Base-by-base conservation (phyloP, 2,113 vertebrate species). In the Triplophysa dalaica region DNA sequence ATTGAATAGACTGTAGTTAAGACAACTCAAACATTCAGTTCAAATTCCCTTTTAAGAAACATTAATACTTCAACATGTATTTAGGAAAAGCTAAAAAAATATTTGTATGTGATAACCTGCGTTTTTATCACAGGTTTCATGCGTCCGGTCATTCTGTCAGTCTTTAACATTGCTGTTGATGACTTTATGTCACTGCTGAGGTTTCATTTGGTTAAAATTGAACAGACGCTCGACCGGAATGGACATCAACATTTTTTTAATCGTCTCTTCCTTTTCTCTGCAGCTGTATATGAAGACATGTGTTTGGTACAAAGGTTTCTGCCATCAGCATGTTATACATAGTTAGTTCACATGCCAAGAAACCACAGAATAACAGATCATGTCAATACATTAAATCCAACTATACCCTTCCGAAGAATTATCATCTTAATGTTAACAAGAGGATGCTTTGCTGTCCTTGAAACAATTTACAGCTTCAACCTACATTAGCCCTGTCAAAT, bases 281-380 rank as follows among this genome's bases (percentile, higher is more conserved):
- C 26, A 29, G 26, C 26, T 29, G 17, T 13, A 38, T 16, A 16
- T 21, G 17, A 68, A 13, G 11, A 68, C 41, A 11, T 14, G 26
- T 41, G 29, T 60, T 60, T 60, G 29, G 29, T 58, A 41, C 52
- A 21, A 54, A 41, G 70, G 29, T 41, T 73, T 11, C 29, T 58
- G 10, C 29, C 3, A 60, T 73, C 12, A 73, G 60, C 52, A 58
- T 60, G 7, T 19, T 73, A 22, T 38, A 73, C 26, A 17, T 33
- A 73, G 41, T 73, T 14, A 58, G 52, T 54, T 58, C 2, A 73
- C 41, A 58, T 58, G 2, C 66, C 22, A 19, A 2, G 78, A n/a
- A 78, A 73, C 80, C 79, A 87, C 66, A 81, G 85, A 76, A 54
- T 70, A 54, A 73, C 29, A 22, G 54, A 73, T 58, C 52, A 38